Evolutionary conservation across 2,797 vertebrate species (phyloP), one percentile per base, ranked within the genome.

Genomic region (Psittacula derbiana): DNA sequence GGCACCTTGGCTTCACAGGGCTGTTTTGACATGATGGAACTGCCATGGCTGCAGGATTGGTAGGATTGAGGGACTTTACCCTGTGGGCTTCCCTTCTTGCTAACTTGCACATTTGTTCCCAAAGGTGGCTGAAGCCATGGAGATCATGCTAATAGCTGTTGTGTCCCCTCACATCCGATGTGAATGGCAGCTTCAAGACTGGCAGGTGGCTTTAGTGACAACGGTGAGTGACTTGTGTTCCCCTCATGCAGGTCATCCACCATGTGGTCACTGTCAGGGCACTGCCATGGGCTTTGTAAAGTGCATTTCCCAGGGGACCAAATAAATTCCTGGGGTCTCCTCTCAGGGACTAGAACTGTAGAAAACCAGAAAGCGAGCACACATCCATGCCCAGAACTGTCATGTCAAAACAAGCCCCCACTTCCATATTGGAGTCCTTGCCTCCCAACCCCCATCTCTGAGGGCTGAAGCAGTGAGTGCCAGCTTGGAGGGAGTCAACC

Each of bases 171-270:
- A 99, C 95, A 99, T 99, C 79, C 98, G 98, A 23, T 99, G 99
- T 2, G 99, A 99, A 94, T 99, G 99, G 99, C 98, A 70, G 55
- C 98, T 99, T 86, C 93, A 98, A 8, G 98, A 99, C 80, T 99
- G 99, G 99, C 98, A 99, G 97, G 99, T 99, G 88, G 99, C 99
- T 1, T 97, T 99, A 14, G 99, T 99, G 80, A 99, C 99, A 90
- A 99, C 98, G 15, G 99, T 99, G 97, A 98, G 99, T 96, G 65
- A 50, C 43, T 31, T n/a, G 0, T 49, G 19, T 27, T 73, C 2
- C 17, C 24, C 4, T 7, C 6, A 60, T 12, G 30, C 3, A 57
- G 13, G n/a, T 86, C 40, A 70, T 40, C 31, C 18, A 41, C 19
- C n/a, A 20, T 2, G 10, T 16, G 23, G 10, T 18, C 61, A 47